A percentile compares a stretch with the other conserved stretches of the same genome.
Conservation (phyloP, 2,888 invertebrate species). For the Pandemis corylana region DNA sequence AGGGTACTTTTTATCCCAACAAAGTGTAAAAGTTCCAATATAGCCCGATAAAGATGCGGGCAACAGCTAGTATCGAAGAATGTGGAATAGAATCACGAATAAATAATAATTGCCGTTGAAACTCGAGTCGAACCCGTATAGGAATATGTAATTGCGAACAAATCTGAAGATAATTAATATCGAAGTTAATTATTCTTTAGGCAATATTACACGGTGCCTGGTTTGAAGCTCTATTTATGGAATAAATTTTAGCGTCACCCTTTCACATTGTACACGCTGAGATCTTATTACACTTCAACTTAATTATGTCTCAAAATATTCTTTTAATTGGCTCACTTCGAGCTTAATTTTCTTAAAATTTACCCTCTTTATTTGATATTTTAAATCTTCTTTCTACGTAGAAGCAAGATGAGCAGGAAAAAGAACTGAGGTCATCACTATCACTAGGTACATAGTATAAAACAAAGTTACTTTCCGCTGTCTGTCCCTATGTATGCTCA, state of each 20-base stretch:
- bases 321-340: conserved; percentile 11
- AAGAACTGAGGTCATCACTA: too few relatives aligned
- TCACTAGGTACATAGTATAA: too few relatives aligned
- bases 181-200: conserved; percentile 61
- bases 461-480: too few relatives aligned
- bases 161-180: conserved; percentile 61
- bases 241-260: conserved; percentile 56
- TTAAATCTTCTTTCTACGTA: not conserved
- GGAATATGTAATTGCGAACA: conserved; percentile 48
- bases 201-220: conserved; percentile 51
- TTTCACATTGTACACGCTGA: not conserved
- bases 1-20: too few relatives aligned
- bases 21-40: too few relatives aligned
- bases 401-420: not conserved
- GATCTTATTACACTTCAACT: conserved; percentile 16
- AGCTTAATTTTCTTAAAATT: not conserved
- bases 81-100: not conserved
- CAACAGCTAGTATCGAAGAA: too few relatives aligned
- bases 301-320: conserved; percentile 17
- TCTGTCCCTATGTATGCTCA: too few relatives aligned
- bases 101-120: not conserved
- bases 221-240: conserved; percentile 52
- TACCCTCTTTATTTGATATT: not conserved
- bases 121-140: not conserved
- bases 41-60: too few relatives aligned